Conservation (phyloP, 2,888 invertebrate species). For the Apamea anceps region DNA sequence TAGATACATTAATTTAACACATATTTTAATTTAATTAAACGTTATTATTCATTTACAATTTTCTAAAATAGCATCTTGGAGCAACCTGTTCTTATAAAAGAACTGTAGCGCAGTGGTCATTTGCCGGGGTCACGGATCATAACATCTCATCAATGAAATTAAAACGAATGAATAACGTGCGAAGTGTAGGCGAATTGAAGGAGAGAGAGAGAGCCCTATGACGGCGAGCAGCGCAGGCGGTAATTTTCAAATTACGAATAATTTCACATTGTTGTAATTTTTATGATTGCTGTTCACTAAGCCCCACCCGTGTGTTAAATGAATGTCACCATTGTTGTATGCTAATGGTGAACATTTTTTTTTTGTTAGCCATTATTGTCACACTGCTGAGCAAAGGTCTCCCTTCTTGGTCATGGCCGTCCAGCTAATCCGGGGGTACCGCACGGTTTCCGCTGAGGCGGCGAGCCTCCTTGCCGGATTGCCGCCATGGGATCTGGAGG, state of each 20-base stretch:
- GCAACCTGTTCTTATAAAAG: background rate
- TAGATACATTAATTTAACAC: background rate
- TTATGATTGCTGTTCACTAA: background rate
- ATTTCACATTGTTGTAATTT: background rate
- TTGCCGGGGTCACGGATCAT: no score
- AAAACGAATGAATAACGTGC: background rate
- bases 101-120: background rate
- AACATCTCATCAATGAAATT: no score
- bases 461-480: no score
- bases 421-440: no score
- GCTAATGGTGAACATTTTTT: background rate
- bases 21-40: background rate
- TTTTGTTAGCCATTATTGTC: background rate
- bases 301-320: background rate
- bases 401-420: no score
- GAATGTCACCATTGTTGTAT: background rate
- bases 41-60: background rate
- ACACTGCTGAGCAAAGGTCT: background rate
- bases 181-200: background rate
- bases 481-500: no score
- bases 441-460: no score
- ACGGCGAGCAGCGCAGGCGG: background rate
- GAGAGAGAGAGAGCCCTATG: background rate
- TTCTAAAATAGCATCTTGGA: background rate
- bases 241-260: background rate